These are phyloP conservation scores for Cosmopolites sordidus DNA, from an alignment of 2,888 invertebrate genomes.

Conservation along the genomic window DNA sequence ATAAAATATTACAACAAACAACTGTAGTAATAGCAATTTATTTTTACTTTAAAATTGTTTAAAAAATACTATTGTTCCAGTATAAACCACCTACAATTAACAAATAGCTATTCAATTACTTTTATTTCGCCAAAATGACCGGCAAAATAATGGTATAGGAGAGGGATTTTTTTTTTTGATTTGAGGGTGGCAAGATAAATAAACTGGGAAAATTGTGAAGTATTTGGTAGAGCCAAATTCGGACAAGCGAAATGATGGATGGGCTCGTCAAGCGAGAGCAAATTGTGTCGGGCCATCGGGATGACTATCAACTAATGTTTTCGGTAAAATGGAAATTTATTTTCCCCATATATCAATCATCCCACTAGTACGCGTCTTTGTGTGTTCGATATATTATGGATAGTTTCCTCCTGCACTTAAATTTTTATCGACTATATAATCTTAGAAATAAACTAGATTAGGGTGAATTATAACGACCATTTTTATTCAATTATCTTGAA, in stretches of 20 bases:
- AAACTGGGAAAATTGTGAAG: conserved; percentile 13
- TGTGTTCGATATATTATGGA: conserved; percentile 21
- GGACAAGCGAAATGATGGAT: conserved; percentile 46
- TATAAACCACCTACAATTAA: no score
- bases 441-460: no score
- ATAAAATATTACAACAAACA: no score
- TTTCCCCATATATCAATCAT: conserved; percentile 28
- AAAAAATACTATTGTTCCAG: no score
- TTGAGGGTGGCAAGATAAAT: not conserved
- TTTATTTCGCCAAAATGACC: no score
- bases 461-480: no score
- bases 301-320: conserved; percentile 27
- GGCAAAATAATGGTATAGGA: no score
- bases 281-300: conserved; percentile 26
- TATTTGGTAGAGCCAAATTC: conserved; percentile 36
- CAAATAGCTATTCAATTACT: no score
- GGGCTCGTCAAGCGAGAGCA: conserved; percentile 44
- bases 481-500: no score
- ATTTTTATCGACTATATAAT: conserved; percentile 14
- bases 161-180: no score
- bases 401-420: conserved; percentile 21
- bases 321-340: conserved; percentile 28
- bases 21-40: no score
- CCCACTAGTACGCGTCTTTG: conserved; percentile 20
- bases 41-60: no score